Percentiles rank a stretch among this genome's conserved stretches.
Conservation (phyloP, 2,797 vertebrate species). For the Gephyroberyx darwinii region DNA sequence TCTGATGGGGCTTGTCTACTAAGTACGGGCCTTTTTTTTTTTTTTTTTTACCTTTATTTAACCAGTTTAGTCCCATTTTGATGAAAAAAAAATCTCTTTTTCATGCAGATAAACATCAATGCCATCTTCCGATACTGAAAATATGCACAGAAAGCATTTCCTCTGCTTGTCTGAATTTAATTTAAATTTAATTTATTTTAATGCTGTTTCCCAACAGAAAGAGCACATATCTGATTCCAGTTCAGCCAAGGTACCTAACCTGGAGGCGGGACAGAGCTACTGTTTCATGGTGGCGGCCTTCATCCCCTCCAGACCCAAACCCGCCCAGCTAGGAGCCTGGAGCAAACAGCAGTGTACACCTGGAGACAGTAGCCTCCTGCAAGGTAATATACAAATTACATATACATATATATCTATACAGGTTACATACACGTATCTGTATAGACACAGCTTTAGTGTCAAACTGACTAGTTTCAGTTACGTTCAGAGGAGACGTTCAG, state of each 20-base stretch:
- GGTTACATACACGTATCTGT: too few relatives aligned
- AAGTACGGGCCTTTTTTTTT: too few relatives aligned
- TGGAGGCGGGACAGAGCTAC: conserved; percentile 85
- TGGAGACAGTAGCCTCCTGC: neutral
- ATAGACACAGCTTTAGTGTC: neutral
- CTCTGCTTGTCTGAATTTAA: neutral
- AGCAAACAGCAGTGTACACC: conserved; percentile 68
- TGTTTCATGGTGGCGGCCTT: conserved; percentile 87
- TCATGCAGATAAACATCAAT: too few relatives aligned
- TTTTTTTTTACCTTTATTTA: too few relatives aligned
- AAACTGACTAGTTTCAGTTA: too few relatives aligned
- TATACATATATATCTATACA: neutral
- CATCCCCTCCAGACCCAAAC: conserved; percentile 76
- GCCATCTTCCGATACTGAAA: too few relatives aligned
- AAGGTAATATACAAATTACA: conserved; percentile 64
- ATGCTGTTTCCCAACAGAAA: conserved; percentile 75
- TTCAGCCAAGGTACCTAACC: conserved; percentile 60
- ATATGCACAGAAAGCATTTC: too few relatives aligned
- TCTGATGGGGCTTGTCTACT: too few relatives aligned
- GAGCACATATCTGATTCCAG: conserved; percentile 63
- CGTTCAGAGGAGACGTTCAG: too few relatives aligned
- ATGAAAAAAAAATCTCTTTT: too few relatives aligned
- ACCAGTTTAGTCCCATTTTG: too few relatives aligned
- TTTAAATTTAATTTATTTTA: neutral
- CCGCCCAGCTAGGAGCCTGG: conserved; percentile 76